Conservation (phyloP, 2,113 vertebrate genomes). For the Nicator chloris region DNA sequence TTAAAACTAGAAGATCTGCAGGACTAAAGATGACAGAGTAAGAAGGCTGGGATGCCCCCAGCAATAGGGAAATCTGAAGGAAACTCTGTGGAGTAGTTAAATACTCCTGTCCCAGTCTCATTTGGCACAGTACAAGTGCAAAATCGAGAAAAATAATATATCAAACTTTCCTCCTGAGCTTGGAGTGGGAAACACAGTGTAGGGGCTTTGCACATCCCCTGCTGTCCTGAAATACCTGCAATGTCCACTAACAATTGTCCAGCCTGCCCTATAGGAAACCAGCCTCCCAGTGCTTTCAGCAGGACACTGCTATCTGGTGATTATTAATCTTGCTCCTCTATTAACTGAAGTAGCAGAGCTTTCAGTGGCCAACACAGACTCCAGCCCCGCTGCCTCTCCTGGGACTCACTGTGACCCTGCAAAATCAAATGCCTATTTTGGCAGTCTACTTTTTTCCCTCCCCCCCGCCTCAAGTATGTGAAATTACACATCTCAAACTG, state of each 20-base stretch:
- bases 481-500: slow-evolving; percentile 25
- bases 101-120: fast-evolving
- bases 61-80: neutral
- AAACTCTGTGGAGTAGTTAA: neutral
- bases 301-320: neutral
- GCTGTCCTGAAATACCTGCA: neutral
- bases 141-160: neutral
- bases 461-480: neutral
- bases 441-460: neutral
- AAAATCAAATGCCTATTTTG: neutral
- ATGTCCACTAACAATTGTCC: neutral
- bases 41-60: neutral
- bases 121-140: neutral
- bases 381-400: neutral
- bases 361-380: neutral
- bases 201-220: neutral
- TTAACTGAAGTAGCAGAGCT: neutral
- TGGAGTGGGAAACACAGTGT: neutral
- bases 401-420: neutral
- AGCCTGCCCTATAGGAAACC: neutral
- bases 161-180: neutral
- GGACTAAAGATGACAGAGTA: neutral
- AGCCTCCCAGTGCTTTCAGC: neutral
- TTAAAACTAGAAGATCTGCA: neutral
- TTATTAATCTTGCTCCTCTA: neutral